phyloP scores from a whole-genome alignment of 1,140 invertebrate genomes.

The Pseudoatta argentina region DNA sequence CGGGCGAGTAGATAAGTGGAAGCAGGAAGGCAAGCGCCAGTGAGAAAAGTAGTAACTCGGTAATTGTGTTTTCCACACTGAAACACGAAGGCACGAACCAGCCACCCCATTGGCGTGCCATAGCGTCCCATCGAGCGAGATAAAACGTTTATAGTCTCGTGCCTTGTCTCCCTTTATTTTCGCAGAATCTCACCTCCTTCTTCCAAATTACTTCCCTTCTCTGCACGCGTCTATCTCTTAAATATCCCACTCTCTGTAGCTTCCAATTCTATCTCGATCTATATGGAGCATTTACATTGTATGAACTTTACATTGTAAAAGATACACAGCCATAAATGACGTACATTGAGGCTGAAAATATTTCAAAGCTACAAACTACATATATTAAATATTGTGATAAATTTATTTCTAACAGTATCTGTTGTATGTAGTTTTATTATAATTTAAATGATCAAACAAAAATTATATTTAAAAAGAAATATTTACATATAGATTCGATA shows the following conservation, averaged over 20 bases:
- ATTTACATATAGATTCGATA: not conserved
- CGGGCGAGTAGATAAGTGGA: slow-evolving; percentile 6
- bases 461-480: not conserved
- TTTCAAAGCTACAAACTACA: not conserved
- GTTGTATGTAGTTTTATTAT: not conserved
- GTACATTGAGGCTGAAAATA: not conserved
- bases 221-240: slow-evolving; percentile 40
- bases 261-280: slow-evolving; percentile 1
- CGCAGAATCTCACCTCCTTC: slow-evolving; percentile 48
- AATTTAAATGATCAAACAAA: not conserved
- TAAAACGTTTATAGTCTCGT: slow-evolving; percentile 74
- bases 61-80: slow-evolving; percentile 76
- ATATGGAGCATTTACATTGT: not conserved
- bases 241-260: slow-evolving; percentile 25
- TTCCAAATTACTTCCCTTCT: slow-evolving; percentile 51
- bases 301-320: slow-evolving; percentile 24
- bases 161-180: slow-evolving; percentile 57
- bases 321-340: not conserved
- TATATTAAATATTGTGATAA: not conserved
- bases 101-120: slow-evolving; percentile 51
- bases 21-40: not conserved
- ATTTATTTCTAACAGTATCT: not conserved
- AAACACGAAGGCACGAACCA: slow-evolving; percentile 42
- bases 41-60: slow-evolving; percentile 50
- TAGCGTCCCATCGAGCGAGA: slow-evolving; percentile 60